Conservation (phyloP, 2,888 invertebrate genomes). For the Tortricodes alternella region DNA sequence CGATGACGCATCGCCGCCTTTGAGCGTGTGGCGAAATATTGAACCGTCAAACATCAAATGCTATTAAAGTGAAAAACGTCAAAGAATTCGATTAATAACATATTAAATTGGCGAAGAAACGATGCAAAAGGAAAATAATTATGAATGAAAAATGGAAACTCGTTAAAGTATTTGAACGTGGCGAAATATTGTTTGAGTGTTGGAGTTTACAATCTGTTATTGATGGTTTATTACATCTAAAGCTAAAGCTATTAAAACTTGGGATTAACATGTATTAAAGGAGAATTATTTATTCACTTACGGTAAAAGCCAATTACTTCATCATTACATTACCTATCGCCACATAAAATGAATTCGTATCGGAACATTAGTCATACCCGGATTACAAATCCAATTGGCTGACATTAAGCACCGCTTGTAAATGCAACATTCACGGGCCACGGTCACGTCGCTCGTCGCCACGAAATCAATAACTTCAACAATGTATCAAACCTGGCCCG, state of each 20-base stretch:
- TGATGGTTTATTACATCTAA: conserved; percentile 2
- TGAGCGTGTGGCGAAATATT: neutral
- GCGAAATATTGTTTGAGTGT: conserved; percentile 1
- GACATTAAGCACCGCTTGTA: conserved; percentile 1
- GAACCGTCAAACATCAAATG: neutral
- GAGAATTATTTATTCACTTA: neutral
- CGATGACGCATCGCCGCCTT: conserved; percentile 5
- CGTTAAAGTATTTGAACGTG: neutral
- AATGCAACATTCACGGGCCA: conserved; percentile 24
- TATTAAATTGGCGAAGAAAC: neutral
- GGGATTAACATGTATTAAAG: neutral
- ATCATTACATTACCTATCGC: neutral
- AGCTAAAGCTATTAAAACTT: neutral
- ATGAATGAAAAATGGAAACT: conserved; percentile 5
- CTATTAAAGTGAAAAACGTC: neutral
- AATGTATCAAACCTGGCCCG: conserved; percentile 41
- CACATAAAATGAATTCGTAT: neutral
- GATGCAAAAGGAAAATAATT: neutral
- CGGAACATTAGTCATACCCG: conserved; percentile 7
- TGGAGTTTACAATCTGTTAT: neutral
- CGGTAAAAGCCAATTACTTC: neutral
- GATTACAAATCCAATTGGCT: neutral
- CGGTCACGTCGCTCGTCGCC: conserved; percentile 23
- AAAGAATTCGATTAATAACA: neutral
- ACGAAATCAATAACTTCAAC: conserved; percentile 49